Evolutionary conservation across 2,888 invertebrate species (phyloP).

Genomic region (Diloba caeruleocephala): DNA sequence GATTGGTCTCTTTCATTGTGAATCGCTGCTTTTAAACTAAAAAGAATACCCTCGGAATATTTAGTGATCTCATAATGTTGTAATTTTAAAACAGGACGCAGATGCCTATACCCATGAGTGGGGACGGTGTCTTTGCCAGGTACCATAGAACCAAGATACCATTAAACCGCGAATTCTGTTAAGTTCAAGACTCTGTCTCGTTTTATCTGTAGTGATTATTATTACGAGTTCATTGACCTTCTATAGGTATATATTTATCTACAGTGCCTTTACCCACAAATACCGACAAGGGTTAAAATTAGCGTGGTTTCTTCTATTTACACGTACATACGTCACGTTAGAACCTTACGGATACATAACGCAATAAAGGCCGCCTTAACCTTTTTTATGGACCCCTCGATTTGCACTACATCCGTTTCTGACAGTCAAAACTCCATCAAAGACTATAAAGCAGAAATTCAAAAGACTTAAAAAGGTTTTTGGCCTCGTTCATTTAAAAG

Average conservation of each 20-base stretch:
- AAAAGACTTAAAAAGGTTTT: slow-evolving; percentile 14
- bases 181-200: too few species aligned
- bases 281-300: slow-evolving; percentile 17
- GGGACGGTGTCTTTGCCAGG: too few species aligned
- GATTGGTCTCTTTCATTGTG: too few species aligned
- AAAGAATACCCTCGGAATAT: too few species aligned
- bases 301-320: slow-evolving; percentile 4
- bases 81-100: too few species aligned
- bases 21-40: too few species aligned
- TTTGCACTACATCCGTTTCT: slow-evolving; percentile 6
- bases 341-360: slow-evolving; percentile 14
- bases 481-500: not conserved
- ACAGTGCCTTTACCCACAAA: slow-evolving; percentile 4
- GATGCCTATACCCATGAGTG: too few species aligned
- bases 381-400: slow-evolving; percentile 5
- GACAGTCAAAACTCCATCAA: slow-evolving; percentile 5
- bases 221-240: not conserved
- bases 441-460: slow-evolving; percentile 3
- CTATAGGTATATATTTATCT: not conserved
- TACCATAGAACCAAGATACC: too few species aligned
- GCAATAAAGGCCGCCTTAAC: slow-evolving; percentile 24
- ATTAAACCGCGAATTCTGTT: too few species aligned
- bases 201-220: too few species aligned
- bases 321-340: slow-evolving; percentile 18
- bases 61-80: too few species aligned